Evolutionary conservation across 2,797 vertebrate species (phyloP).

Genomic region (Glyptemys insculpta): DNA sequence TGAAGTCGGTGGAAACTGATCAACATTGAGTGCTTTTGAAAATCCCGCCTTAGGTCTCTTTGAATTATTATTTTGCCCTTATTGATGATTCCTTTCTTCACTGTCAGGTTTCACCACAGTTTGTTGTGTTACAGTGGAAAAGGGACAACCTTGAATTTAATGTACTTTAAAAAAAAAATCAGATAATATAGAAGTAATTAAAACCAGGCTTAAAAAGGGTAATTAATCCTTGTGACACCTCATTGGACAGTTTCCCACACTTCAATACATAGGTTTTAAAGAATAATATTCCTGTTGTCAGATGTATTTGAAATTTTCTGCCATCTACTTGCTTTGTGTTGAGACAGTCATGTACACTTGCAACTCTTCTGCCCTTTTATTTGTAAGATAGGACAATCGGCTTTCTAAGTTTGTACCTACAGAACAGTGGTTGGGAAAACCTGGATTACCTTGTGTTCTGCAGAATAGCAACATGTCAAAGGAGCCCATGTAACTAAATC

Average conservation of each 20-base stretch:
- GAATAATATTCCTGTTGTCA: not conserved
- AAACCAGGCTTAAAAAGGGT: rapidly evolving
- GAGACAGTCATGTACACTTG: not conserved
- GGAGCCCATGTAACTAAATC: not conserved
- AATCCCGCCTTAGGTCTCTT: not conserved
- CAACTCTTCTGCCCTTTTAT: not conserved
- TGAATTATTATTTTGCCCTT: rapidly evolving
- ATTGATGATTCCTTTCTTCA: not conserved
- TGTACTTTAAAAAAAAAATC: not conserved
- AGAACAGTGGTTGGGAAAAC: not conserved
- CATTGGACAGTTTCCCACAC: not conserved
- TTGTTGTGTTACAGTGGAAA: not conserved
- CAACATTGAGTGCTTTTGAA: rapidly evolving
- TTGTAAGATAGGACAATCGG: not conserved
- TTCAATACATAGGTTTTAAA: not conserved
- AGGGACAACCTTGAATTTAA: not conserved
- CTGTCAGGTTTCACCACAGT: not conserved
- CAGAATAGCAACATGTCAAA: not conserved
- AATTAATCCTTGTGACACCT: not conserved
- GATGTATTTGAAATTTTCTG: not conserved
- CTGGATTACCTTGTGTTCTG: not conserved
- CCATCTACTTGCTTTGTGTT: not conserved
- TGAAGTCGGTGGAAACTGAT: not conserved
- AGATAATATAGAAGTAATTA: not conserved
- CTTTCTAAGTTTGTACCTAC: not conserved